Conservation (phyloP, 2,888 invertebrate genomes). For the Rhagonycha lutea region DNA sequence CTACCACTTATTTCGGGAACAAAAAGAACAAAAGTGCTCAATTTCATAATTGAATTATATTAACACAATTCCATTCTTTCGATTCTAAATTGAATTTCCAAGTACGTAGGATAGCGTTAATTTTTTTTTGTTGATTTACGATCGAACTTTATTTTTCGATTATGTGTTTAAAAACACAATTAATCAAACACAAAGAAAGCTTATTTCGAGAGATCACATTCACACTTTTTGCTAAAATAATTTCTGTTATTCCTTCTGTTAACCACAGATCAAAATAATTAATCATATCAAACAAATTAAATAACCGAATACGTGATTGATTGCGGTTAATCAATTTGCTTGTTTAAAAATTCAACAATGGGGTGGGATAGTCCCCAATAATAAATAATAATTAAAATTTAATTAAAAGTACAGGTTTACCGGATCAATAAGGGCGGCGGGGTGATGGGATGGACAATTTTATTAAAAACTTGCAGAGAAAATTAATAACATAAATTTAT, state of each 20-base stretch:
- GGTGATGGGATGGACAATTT: neutral
- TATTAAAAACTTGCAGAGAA: neutral
- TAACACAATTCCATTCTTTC: neutral
- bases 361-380: neutral
- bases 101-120: neutral
- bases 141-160: neutral
- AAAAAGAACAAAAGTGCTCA: neutral
- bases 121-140: neutral
- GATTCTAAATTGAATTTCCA: neutral
- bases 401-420: neutral
- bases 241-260: neutral
- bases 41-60: neutral
- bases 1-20: neutral
- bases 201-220: neutral
- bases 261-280: neutral
- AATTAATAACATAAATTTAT: neutral
- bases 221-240: neutral
- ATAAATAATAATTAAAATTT: neutral
- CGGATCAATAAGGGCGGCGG: neutral
- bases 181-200: neutral
- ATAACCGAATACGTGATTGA: neutral
- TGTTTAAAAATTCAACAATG: neutral
- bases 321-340: neutral
- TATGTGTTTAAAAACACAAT: neutral
- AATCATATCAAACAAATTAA: neutral